Conservation (phyloP, 1,140 invertebrate species). For the Tetramorium parvispinum region DNA sequence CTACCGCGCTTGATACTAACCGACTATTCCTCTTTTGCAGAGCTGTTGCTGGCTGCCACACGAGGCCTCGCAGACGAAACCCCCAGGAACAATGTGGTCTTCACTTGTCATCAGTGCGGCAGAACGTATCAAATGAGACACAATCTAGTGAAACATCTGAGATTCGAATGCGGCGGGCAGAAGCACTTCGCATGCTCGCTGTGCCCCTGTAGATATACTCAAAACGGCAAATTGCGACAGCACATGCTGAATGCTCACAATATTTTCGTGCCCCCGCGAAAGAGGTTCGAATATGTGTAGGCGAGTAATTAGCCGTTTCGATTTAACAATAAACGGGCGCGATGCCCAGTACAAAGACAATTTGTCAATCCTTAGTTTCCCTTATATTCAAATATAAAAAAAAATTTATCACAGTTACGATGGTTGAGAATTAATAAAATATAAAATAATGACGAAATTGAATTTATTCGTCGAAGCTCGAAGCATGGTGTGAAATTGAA, state of each 20-base stretch:
- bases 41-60: background rate
- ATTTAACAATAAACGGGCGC: background rate
- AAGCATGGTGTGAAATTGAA: background rate
- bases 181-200: conserved; percentile 78
- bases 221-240: conserved; percentile 71
- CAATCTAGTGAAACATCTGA: conserved; percentile 83
- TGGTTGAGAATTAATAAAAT: background rate
- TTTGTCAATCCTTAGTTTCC: background rate
- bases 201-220: conserved; percentile 69
- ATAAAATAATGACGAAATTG: background rate
- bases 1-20: background rate
- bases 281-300: background rate
- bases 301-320: background rate
- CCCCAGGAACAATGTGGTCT: conserved; percentile 64
- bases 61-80: background rate
- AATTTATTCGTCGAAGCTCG: background rate
- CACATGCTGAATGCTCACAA: conserved; percentile 71
- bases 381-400: background rate
- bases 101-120: conserved; percentile 82
- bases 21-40: conserved; percentile 69
- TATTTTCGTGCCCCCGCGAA: conserved; percentile 65
- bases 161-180: conserved; percentile 83
- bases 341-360: background rate
- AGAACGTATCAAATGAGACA: conserved; percentile 83
- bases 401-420: background rate